Conservation (phyloP, 2,113 vertebrate species). For the Anolis carolinensis region DNA sequence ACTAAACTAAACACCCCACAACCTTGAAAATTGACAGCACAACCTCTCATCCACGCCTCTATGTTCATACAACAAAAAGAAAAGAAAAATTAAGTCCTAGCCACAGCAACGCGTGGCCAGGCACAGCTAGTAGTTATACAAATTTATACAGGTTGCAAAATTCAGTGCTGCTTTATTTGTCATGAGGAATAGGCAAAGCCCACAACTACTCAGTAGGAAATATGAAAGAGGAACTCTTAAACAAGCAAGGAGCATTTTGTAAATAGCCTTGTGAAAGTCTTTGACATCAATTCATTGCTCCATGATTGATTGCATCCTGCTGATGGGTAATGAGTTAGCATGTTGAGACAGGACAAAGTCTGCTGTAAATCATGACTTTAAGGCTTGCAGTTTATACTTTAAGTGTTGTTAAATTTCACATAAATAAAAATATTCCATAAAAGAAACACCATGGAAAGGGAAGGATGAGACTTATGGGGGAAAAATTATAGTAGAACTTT, state of each 20-base stretch:
- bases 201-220: not conserved
- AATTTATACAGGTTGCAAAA: not conserved
- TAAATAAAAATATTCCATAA: not conserved
- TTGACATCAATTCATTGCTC: not conserved
- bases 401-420: not conserved
- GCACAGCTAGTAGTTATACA: no score
- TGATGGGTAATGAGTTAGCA: constrained; percentile 9
- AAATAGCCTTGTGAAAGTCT: constrained; percentile 18
- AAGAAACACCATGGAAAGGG: not conserved
- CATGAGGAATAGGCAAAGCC: not conserved
- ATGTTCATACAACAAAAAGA: no score
- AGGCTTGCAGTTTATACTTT: not conserved
- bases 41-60: no score
- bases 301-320: not conserved
- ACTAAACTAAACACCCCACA: no score
- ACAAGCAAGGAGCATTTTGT: constrained; percentile 3
- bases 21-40: no score
- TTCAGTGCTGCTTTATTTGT: not conserved
- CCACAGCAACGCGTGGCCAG: no score
- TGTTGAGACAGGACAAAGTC: not conserved
- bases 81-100: no score
- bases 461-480: not conserved
- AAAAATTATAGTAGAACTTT: not conserved
- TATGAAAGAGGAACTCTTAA: constrained; percentile 2
- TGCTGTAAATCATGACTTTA: not conserved